phyloP scores from a whole-genome alignment of 2,888 invertebrate genomes.

The Entomobrya proxima region DNA sequence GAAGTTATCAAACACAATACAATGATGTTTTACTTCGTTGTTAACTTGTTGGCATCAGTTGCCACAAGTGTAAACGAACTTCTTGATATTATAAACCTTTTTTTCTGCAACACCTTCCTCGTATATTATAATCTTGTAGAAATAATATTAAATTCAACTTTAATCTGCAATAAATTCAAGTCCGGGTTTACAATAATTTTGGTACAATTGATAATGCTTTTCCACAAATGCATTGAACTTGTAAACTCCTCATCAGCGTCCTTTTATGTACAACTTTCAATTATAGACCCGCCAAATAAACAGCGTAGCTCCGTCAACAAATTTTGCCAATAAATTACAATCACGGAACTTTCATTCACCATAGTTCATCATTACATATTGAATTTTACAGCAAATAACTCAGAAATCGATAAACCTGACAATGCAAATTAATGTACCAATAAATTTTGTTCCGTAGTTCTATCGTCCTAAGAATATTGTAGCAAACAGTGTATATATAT shows the following conservation, averaged over 20 bases:
- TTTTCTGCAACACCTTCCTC: conserved; percentile 21
- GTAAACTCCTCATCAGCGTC: background rate
- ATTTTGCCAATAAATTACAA: conserved; percentile 22
- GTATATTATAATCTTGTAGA: background rate
- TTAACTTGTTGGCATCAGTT: conserved; percentile 22
- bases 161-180: conserved; percentile 38
- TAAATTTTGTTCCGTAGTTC: conserved; percentile 27
- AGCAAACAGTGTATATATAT: too few relatives aligned
- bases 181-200: background rate
- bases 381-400: conserved; percentile 3
- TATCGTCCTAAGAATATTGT: too few relatives aligned
- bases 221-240: background rate
- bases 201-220: background rate
- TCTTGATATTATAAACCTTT: background rate
- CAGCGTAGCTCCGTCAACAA: conserved; percentile 5
- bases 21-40: conserved; percentile 13
- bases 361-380: conserved; percentile 1
- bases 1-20: background rate
- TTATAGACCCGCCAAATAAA: background rate
- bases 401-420: conserved; percentile 23
- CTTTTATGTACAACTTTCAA: conserved; percentile 8
- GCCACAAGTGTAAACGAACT: conserved; percentile 19
- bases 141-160: conserved; percentile 14
- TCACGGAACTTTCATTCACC: background rate
- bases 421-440: conserved; percentile 13